Conservation (phyloP, 2,888 invertebrate species). For the Entomobrya proxima region DNA sequence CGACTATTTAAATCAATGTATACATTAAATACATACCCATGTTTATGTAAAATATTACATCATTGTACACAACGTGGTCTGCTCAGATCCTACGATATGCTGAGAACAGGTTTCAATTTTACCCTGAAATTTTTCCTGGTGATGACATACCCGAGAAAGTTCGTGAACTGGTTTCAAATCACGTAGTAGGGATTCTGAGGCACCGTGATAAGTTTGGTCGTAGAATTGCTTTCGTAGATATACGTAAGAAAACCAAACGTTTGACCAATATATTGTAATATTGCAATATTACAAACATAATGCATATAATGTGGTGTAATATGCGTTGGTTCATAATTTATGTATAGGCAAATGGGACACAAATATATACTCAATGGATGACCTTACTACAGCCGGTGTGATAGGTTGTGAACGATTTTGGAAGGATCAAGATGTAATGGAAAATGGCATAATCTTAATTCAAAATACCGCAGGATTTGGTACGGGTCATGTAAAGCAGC, state of each 20-base stretch:
- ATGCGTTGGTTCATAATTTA: no score
- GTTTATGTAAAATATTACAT: not conserved
- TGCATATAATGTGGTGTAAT: no score
- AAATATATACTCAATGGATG: not conserved
- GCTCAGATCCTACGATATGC: conserved; percentile 29
- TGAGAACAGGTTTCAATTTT: conserved; percentile 31
- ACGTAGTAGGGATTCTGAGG: conserved; percentile 21
- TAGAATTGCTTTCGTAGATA: conserved; percentile 31
- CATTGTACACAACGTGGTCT: not conserved
- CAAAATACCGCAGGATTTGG: conserved; percentile 39
- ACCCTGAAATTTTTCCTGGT: conserved; percentile 37
- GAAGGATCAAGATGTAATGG: conserved; percentile 37
- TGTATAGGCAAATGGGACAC: conserved; percentile 38
- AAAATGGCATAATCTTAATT: conserved; percentile 31
- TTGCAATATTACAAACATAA: no score
- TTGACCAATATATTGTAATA: no score
- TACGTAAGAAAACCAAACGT: conserved; percentile 45
- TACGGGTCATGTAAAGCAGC: conserved; percentile 26
- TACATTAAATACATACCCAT: no score
- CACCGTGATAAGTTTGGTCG: conserved; percentile 31
- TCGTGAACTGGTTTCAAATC: not conserved
- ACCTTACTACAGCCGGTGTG: conserved; percentile 7
- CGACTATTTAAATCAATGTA: no score
- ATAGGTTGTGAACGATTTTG: conserved; percentile 24
- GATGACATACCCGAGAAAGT: not conserved